Conservation (phyloP, 2,888 invertebrate species). For the Pyrgus malvae region DNA sequence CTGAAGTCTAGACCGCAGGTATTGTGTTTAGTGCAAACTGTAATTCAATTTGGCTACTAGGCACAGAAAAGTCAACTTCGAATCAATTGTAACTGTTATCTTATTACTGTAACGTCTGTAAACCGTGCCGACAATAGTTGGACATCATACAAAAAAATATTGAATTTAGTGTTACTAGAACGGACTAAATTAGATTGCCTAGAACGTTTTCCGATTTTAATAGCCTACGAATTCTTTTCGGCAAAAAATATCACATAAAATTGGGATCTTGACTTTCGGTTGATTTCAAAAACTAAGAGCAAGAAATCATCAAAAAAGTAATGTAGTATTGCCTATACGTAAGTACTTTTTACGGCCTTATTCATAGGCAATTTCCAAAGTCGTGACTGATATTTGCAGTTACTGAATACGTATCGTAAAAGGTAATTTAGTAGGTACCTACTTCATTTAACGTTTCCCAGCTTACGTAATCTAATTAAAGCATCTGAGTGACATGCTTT, state of each 20-base stretch:
- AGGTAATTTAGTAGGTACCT: too few relatives aligned
- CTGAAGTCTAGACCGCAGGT: conserved; percentile 15
- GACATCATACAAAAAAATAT: neutral
- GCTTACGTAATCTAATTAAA: too few relatives aligned
- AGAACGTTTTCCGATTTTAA: neutral
- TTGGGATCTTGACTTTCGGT: neutral
- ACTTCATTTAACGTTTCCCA: too few relatives aligned
- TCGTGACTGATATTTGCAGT: too few relatives aligned
- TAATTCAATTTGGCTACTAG: conserved; percentile 15
- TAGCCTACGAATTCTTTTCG: neutral
- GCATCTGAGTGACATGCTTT: too few relatives aligned
- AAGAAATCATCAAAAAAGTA: too few relatives aligned
- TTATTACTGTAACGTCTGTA: neutral
- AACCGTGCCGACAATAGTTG: neutral
- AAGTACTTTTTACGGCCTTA: too few relatives aligned
- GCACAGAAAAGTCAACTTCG: conserved; percentile 4
- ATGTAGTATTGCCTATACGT: too few relatives aligned
- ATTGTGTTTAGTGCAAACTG: conserved; percentile 13
- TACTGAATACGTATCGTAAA: too few relatives aligned
- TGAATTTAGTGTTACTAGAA: neutral
- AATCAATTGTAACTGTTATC: conserved; percentile 13
- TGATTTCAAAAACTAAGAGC: neutral
- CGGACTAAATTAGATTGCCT: conserved; percentile 1
- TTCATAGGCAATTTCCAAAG: too few relatives aligned
- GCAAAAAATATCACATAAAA: neutral